phyloP scores from a whole-genome alignment of 2,797 vertebrate species.

The Ctenopoma multispine region DNA sequence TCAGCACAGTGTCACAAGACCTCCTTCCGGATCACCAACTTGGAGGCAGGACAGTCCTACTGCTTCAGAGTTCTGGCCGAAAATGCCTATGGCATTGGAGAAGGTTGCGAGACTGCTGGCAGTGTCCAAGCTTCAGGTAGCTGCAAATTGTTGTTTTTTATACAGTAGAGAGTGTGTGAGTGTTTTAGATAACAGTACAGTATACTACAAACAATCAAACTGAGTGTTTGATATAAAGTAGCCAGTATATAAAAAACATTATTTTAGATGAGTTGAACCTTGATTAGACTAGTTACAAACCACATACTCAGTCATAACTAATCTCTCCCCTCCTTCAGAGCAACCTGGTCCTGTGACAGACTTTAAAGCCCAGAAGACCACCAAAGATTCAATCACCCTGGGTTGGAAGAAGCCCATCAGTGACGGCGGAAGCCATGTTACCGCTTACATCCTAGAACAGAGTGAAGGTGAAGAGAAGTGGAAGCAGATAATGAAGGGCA shows the following conservation, averaged over 20 bases:
- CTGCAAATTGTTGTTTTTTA: background rate
- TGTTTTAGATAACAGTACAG: background rate
- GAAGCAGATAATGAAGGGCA: constrained; percentile 90
- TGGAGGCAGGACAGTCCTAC: constrained; percentile 95
- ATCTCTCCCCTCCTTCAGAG: constrained; percentile 81
- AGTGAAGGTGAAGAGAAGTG: constrained; percentile 91
- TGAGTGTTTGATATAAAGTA: too few relatives aligned
- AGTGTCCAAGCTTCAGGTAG: constrained; percentile 95
- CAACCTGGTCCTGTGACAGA: constrained; percentile 96
- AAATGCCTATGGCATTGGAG: constrained; percentile 96
- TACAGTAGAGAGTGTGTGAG: background rate
- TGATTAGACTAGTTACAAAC: background rate
- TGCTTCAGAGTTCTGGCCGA: constrained; percentile 98
- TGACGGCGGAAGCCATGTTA: constrained; percentile 93
- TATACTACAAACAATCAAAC: too few relatives aligned
- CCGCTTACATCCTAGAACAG: constrained; percentile 90
- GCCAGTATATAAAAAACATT: too few relatives aligned
- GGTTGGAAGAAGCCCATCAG: constrained; percentile 95
- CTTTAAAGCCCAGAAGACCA: constrained; percentile 89
- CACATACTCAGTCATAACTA: background rate
- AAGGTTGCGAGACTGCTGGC: constrained; percentile 94
- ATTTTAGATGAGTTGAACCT: too few relatives aligned
- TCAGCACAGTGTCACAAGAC: constrained; percentile 91
- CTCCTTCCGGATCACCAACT: constrained; percentile 92
- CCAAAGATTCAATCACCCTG: constrained; percentile 91